A percentile compares a stretch with the other conserved stretches of the same genome.
Evolutionary conservation across 2,888 invertebrate genomes (phyloP).

Genomic region (Nomada hirtipes): DNA sequence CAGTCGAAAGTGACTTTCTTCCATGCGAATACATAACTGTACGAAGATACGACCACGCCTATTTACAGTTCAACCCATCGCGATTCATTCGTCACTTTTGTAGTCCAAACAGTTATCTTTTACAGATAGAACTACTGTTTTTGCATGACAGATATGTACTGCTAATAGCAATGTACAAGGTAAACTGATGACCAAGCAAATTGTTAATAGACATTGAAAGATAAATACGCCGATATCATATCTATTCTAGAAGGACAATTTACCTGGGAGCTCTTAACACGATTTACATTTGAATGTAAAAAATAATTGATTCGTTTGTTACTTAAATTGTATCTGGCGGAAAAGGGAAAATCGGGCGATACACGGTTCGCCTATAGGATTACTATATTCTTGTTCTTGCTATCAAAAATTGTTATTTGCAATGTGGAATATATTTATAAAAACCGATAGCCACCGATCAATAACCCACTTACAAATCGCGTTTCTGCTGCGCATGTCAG

Average conservation of each 20-base stretch:
- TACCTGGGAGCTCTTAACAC: not conserved
- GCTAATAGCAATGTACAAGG: not conserved
- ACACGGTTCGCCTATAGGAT: not conserved
- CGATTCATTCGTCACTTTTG: not conserved
- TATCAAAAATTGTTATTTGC: constrained; percentile 36
- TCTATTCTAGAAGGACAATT: not conserved
- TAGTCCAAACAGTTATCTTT: not conserved
- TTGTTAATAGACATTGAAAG: not conserved
- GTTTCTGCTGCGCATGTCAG: constrained; percentile 65
- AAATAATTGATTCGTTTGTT: not conserved
- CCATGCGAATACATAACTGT: not conserved
- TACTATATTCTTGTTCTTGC: not conserved
- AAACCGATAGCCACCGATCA: constrained; percentile 63
- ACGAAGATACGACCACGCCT: not conserved
- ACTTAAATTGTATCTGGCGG: too few species aligned
- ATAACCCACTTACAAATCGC: constrained; percentile 70
- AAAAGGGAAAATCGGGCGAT: too few species aligned
- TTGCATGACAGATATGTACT: too few species aligned
- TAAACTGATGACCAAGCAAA: not conserved
- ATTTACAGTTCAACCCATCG: not conserved
- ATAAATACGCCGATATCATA: not conserved
- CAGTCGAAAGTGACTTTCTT: not conserved
- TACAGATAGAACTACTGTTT: not conserved
- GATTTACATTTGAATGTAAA: not conserved
- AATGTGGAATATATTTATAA: constrained; percentile 55